Percentiles rank a stretch among this genome's conserved stretches.
These are phyloP conservation scores for Strongylocentrotus purpuratus DNA, from an alignment of 35 echinoderm and acorn worm species.

Conservation along the genomic window DNA sequence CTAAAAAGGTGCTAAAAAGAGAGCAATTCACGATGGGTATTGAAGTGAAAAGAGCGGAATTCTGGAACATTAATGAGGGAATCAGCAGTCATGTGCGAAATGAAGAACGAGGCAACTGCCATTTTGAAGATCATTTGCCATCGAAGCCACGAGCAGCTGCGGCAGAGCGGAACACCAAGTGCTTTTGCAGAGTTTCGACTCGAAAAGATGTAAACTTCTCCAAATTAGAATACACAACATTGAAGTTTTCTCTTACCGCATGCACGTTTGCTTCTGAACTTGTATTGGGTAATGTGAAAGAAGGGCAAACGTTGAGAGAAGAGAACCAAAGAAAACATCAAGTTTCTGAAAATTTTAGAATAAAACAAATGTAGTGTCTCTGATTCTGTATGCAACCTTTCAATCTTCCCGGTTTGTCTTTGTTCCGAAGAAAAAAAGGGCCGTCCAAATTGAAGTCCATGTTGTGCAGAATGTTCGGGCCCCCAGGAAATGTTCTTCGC, in stretches of 20 bases:
- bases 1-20: background rate
- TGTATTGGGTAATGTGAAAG: background rate
- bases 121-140: constrained; percentile 28
- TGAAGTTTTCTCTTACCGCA: background rate
- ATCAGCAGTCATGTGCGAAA: constrained; percentile 39
- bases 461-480: background rate
- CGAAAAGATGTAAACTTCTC: background rate
- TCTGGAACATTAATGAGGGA: constrained; percentile 43
- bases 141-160: background rate
- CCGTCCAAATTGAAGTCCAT: background rate
- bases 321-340: background rate
- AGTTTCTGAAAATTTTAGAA: too few species aligned
- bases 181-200: background rate
- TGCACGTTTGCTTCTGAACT: background rate
- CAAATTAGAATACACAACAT: constrained; percentile 5
- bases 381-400: too few species aligned
- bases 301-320: background rate
- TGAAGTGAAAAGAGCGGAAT: constrained; percentile 15
- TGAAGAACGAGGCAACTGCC: constrained; percentile 30
- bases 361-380: too few species aligned
- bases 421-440: background rate
- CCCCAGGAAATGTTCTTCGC: background rate
- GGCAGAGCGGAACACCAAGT: constrained; percentile 21
- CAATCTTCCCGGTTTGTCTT: background rate
- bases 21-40: constrained; percentile 7